These are phyloP conservation scores for Rhagonycha lutea DNA, from an alignment of 2,888 invertebrate genomes.

Conservation along the genomic window DNA sequence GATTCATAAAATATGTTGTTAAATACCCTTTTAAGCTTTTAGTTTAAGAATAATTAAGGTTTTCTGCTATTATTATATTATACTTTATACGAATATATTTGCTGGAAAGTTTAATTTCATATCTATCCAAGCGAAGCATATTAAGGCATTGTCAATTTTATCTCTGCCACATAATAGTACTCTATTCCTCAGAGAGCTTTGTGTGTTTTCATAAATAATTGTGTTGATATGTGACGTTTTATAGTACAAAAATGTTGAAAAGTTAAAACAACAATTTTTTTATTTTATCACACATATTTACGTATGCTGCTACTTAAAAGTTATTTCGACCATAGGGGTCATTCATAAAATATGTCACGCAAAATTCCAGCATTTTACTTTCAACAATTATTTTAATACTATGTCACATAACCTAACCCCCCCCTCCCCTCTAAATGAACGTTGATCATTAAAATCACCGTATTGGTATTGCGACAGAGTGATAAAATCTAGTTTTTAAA, in stretches of 20 bases:
- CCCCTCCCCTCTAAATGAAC: too few relatives aligned
- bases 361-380: too few relatives aligned
- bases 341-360: too few relatives aligned
- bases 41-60: not conserved
- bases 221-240: not conserved
- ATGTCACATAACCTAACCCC: too few relatives aligned
- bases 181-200: not conserved
- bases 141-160: not conserved
- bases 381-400: too few relatives aligned
- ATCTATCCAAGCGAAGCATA: not conserved
- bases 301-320: too few relatives aligned
- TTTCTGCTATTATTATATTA: not conserved
- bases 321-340: too few relatives aligned
- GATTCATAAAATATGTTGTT: too few relatives aligned
- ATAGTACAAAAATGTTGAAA: not conserved
- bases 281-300: not conserved
- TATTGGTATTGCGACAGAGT: too few relatives aligned
- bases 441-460: too few relatives aligned
- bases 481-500: too few relatives aligned
- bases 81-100: not conserved
- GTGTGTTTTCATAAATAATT: not conserved
- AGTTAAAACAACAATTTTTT: not conserved
- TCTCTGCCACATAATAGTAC: not conserved
- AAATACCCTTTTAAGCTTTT: too few relatives aligned
- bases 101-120: not conserved